Evolutionary conservation across 2,797 vertebrate species (phyloP), one percentile per base, ranked within the genome.

Genomic region (Manis pentadactyla): DNA sequence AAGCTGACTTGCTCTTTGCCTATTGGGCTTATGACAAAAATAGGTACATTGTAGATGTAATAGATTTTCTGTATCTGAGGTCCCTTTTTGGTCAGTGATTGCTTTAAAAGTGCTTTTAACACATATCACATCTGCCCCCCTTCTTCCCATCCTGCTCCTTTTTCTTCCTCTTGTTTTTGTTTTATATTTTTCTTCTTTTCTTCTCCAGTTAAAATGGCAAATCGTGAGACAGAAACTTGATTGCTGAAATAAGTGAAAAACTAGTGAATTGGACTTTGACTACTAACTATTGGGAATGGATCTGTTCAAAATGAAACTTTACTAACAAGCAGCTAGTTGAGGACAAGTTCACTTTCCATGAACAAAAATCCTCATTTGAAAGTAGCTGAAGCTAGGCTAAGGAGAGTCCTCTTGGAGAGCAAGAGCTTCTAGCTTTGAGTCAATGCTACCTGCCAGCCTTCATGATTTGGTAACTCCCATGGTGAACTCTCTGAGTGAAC

Each of bases 1-100:
- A 90, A 90, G 78, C 73, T 74, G 51, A 74, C 71, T 90, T 92
- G 53, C n/a, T 87, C 75, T 97, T 90, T 89, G 53, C 68, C 59
- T 92, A 3, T 68, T 77, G 46, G 79, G 59, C 29, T 94, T 49
- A 84, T 79, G 83, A 87, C 94, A 87, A 93, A 93, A 94, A 93
- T 88, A 93, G 69, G 63, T 64, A 68, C 4, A 59, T 51, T 21
- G 83, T 83, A 95, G 68, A 46, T 17, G 59, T 39, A 64, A 89
- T 87, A 81, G 8, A 46, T 85, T 85, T 87, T 57, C 39, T 82
- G 39, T 66, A 19, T 78, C 42, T 75, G 69, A 63, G 63, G 17
- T 66, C 17, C 29, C 11, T n/a, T 66, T 57, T 78, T n/a, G 46
- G 69, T 87, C 69, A 27, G 42, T 29, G 46, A 73, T 55, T 75